Conservation (phyloP, 2,888 invertebrate species). For the Busseola fusca region DNA sequence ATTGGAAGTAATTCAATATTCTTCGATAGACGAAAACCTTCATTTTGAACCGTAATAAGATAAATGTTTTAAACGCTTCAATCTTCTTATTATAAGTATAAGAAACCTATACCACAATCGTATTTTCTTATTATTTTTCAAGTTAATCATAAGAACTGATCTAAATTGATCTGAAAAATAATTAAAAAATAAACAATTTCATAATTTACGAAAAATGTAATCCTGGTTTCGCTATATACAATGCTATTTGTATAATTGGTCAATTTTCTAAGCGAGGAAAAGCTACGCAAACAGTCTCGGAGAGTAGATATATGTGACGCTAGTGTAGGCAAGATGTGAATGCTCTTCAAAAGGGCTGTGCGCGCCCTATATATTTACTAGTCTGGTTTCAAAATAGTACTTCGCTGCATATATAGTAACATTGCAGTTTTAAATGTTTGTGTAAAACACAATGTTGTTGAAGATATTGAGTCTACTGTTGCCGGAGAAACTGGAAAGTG, state of each 20-base stretch:
- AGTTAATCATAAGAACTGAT: background rate
- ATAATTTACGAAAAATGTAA: constrained; percentile 10
- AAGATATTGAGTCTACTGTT: background rate
- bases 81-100: background rate
- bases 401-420: background rate
- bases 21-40: background rate
- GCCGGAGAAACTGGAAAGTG: background rate
- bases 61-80: background rate
- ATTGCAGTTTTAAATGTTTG: constrained; percentile 1
- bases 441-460: no score
- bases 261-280: constrained; percentile 25
- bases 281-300: constrained; percentile 9
- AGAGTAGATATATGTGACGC: constrained; percentile 19
- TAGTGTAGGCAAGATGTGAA: constrained; percentile 38
- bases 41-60: background rate
- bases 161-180: constrained; percentile 1
- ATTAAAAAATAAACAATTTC: constrained; percentile 6
- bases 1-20: background rate
- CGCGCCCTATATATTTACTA: constrained; percentile 21
- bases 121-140: background rate
- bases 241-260: constrained; percentile 40
- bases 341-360: constrained; percentile 43
- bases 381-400: constrained; percentile 8
- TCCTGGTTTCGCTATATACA: constrained; percentile 1
- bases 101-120: background rate